Conservation (phyloP, 2,888 invertebrate species). For the Chalcosyrphus nemorum region DNA sequence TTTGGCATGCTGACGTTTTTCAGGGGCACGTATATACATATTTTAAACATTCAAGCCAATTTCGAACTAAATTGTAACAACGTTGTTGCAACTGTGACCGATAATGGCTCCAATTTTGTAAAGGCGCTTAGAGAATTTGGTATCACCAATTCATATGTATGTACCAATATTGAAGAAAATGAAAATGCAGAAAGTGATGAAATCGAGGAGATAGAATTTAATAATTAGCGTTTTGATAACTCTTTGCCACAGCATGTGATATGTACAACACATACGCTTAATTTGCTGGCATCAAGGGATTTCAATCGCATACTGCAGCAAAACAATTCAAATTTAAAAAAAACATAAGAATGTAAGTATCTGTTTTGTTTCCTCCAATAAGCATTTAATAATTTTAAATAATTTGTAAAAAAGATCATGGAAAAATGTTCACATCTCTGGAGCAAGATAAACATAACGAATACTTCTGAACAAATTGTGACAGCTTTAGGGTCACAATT, state of each 20-base stretch:
- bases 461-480: constrained; percentile 46
- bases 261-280: constrained; percentile 57
- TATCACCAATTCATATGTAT: background rate
- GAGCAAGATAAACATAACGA: constrained; percentile 49
- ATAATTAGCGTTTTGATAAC: constrained; percentile 7
- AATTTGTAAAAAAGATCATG: background rate
- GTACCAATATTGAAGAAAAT: background rate
- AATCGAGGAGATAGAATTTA: constrained; percentile 32
- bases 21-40: too few species aligned
- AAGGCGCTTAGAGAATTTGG: background rate
- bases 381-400: constrained; percentile 20
- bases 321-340: constrained; percentile 27
- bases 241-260: constrained; percentile 38
- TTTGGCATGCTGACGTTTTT: background rate
- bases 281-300: constrained; percentile 57
- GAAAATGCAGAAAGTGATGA: constrained; percentile 9
- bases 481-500: constrained; percentile 38
- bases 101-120: background rate
- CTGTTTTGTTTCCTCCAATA: constrained; percentile 23
- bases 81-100: background rate
- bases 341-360: constrained; percentile 29
- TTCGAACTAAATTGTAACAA: background rate
- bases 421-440: constrained; percentile 54
- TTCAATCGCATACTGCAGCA: constrained; percentile 7
- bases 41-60: too few species aligned